Evolutionary conservation across 2,888 invertebrate genomes (phyloP).

Genomic region (Amiota mariae): DNA sequence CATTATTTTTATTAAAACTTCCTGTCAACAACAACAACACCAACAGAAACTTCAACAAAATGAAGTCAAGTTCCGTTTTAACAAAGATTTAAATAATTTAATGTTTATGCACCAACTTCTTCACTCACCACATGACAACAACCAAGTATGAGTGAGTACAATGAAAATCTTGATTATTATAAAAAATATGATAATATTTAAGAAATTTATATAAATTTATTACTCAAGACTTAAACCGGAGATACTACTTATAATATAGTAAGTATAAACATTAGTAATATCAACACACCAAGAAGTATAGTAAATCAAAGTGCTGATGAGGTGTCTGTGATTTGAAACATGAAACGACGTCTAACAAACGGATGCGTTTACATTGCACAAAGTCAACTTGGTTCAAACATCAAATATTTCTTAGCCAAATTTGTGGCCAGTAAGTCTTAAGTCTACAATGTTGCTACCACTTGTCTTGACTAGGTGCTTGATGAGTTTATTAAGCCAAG

Average conservation of each 20-base stretch:
- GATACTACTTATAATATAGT: background rate
- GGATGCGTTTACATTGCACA: background rate
- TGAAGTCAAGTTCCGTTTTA: conserved; percentile 21
- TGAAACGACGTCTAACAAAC: background rate
- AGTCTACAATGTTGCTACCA: background rate
- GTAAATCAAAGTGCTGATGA: no score
- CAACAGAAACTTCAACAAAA: background rate
- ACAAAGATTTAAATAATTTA: background rate
- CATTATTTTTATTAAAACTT: conserved; percentile 11
- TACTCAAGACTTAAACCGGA: conserved; percentile 5
- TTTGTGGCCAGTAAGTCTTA: background rate
- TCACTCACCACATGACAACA: no score
- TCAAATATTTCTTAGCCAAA: background rate
- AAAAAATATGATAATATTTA: conserved; percentile 14
- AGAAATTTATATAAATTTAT: conserved; percentile 11
- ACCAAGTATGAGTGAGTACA: no score
- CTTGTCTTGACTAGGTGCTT: background rate
- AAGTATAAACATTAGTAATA: background rate
- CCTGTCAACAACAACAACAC: background rate
- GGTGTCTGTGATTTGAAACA: no score
- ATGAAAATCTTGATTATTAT: background rate
- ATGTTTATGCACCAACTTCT: background rate
- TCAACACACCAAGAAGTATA: background rate
- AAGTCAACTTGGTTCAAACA: conserved; percentile 7
- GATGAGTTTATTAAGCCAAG: conserved; percentile 13